Evolutionary conservation across 2,797 vertebrate species (phyloP).

Genomic region (Sebastes baramenuke): DNA sequence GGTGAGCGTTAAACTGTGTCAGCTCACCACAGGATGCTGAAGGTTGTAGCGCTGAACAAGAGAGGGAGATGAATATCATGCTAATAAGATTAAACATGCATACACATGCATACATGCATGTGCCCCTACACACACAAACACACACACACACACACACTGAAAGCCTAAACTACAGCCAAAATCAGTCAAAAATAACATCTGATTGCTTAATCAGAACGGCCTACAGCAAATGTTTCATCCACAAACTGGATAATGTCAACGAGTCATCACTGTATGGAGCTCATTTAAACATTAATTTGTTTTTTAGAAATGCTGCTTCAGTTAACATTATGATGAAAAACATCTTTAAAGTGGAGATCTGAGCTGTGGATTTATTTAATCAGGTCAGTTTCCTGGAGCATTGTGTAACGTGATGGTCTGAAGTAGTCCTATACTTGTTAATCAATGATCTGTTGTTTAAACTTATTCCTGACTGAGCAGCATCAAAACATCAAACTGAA

Average conservation of each 20-base stretch:
- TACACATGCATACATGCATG: neutral
- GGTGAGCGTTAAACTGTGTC: constrained; percentile 55
- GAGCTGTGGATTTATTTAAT: constrained; percentile 37
- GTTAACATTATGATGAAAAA: constrained; percentile 16
- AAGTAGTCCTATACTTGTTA: neutral
- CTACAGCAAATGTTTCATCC: constrained; percentile 15
- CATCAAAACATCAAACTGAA: neutral
- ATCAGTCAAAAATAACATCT: constrained; percentile 29
- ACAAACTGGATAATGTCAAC: constrained; percentile 29
- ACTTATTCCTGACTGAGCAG: neutral
- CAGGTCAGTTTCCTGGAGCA: constrained; percentile 40
- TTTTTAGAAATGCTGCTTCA: constrained; percentile 21
- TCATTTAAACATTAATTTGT: constrained; percentile 39
- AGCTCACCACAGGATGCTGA: constrained; percentile 60
- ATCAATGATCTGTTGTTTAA: constrained; percentile 40
- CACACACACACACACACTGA: neutral
- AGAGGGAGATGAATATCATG: constrained; percentile 38
- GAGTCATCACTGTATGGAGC: constrained; percentile 31
- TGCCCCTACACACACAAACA: neutral
- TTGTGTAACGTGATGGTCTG: neutral
- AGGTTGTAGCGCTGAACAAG: constrained; percentile 7
- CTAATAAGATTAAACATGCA: constrained; percentile 23
- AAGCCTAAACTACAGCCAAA: neutral
- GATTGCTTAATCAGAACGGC: constrained; percentile 37
- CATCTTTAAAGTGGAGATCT: neutral